These are phyloP conservation scores for Lacanobia wlatinum DNA, from an alignment of 2,888 invertebrate genomes.

Conservation along the genomic window DNA sequence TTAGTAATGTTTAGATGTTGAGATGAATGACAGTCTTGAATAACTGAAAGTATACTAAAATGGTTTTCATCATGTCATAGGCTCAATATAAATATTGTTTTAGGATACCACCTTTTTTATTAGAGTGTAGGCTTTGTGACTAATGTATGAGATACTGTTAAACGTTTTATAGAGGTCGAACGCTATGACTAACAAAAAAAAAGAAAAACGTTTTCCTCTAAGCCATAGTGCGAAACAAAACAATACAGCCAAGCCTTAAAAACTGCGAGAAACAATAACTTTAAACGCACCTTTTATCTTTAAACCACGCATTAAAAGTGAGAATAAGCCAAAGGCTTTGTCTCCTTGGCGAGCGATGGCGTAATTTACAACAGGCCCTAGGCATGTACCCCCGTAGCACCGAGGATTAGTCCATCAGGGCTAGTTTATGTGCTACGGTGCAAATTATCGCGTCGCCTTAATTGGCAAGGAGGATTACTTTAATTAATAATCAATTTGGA, in stretches of 20 bases:
- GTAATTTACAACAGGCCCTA: slow-evolving; percentile 82
- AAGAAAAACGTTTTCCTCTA: not conserved
- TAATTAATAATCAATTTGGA: slow-evolving; percentile 70
- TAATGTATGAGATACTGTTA: not conserved
- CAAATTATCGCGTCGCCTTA: slow-evolving; percentile 81
- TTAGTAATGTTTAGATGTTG: slow-evolving; percentile 13
- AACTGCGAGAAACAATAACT: slow-evolving; percentile 37
- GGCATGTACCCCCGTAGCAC: slow-evolving; percentile 68
- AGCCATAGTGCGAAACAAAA: slow-evolving; percentile 3
- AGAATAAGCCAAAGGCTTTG: slow-evolving; percentile 78
- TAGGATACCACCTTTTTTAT: not conserved
- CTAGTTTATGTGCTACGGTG: slow-evolving; percentile 75
- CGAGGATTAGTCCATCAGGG: slow-evolving; percentile 83
- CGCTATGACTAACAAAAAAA: not conserved
- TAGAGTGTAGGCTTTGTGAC: not conserved
- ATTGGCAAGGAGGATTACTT: slow-evolving; percentile 79
- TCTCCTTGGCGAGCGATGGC: slow-evolving; percentile 77
- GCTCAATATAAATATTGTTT: not conserved
- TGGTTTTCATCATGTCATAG: slow-evolving; percentile 1
- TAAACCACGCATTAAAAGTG: slow-evolving; percentile 49
- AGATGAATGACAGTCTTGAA: slow-evolving; percentile 15
- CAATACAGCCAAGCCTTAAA: slow-evolving; percentile 20
- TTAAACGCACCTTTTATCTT: slow-evolving; percentile 39
- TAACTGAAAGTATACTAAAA: not conserved
- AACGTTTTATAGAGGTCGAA: not conserved